Conservation (phyloP, 2,113 vertebrate species). For the Sus scrofa region T2T-Sscrofa CM000824.6:154775501-154776000, state of each 20-base stretch:
- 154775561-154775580: not conserved
- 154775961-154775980: slow-evolving; percentile 8
- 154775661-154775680: not conserved
- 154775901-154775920: not conserved
- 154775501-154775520: not conserved
- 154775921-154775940: not conserved
- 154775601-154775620: not conserved
- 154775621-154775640: not conserved
- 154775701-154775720: not conserved
- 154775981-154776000: slow-evolving; percentile 26
- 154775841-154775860: not conserved
- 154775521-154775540: not conserved
- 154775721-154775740: not conserved
- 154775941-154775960: slow-evolving; percentile 10
- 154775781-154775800: not conserved
- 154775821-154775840: not conserved
- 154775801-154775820: not conserved
- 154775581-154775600: not conserved
- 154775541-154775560: not conserved
- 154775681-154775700: not conserved
- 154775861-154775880: not conserved
- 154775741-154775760: not conserved
- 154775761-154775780: not conserved
- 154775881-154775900: not conserved
- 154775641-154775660: not conserved